These are phyloP conservation scores for Megamerina dolium DNA, from an alignment of 2,888 invertebrate species.

Conservation along the genomic window DNA sequence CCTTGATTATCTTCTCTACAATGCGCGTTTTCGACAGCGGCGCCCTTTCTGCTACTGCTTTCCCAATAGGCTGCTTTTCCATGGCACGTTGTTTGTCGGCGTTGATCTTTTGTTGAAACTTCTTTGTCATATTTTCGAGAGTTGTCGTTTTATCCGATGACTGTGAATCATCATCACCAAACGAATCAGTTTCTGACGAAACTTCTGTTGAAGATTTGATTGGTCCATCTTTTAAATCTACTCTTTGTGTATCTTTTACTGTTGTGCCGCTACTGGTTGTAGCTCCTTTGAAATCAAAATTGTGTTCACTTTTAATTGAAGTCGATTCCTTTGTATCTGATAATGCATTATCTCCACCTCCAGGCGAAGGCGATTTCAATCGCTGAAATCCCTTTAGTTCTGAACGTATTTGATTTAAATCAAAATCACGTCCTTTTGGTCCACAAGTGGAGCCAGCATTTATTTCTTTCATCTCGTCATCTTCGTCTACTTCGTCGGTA, in stretches of 20 bases:
- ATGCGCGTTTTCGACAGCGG: constrained; percentile 27
- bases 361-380: constrained; percentile 47
- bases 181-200: constrained; percentile 47
- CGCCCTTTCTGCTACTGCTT: constrained; percentile 22
- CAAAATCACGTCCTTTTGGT: constrained; percentile 66
- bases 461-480: constrained; percentile 28
- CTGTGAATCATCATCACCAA: constrained; percentile 47
- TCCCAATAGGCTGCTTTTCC: constrained; percentile 24
- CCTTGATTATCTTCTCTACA: constrained; percentile 39
- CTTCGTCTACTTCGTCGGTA: constrained; percentile 50
- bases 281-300: constrained; percentile 21
- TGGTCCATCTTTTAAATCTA: constrained; percentile 26
- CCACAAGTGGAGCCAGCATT: constrained; percentile 34
- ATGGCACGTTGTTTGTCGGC: constrained; percentile 31
- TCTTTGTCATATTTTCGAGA: constrained; percentile 38
- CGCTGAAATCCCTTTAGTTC: constrained; percentile 75
- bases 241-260: constrained; percentile 18
- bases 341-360: constrained; percentile 12
- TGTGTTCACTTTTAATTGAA: constrained; percentile 26
- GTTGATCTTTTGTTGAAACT: constrained; percentile 35
- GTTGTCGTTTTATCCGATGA: constrained; percentile 44
- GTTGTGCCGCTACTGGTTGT: constrained; percentile 11
- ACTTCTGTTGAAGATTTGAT: constrained; percentile 42
- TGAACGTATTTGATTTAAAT: constrained; percentile 76
- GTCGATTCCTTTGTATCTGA: constrained; percentile 13